phyloP scores from a whole-genome alignment of 2,113 vertebrate genomes.

The Ptilonorhynchus violaceus region DNA sequence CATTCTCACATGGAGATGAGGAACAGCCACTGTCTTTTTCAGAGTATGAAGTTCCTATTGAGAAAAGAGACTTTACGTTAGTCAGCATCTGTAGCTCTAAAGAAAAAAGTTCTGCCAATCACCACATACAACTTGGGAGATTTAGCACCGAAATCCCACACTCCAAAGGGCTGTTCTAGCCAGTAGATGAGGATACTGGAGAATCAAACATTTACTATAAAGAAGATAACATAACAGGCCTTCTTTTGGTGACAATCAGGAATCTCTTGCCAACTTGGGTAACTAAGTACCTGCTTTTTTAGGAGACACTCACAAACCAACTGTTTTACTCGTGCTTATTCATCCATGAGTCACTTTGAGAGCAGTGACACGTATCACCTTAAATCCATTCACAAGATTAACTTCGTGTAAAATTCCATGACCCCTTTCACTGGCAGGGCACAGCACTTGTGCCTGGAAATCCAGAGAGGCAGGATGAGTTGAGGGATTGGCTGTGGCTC shows the following conservation, averaged over 20 bases:
- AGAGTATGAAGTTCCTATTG: slow-evolving; percentile 69
- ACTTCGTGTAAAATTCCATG: neutral
- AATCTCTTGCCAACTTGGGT: neutral
- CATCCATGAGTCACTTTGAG: neutral
- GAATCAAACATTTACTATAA: neutral
- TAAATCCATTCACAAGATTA: neutral
- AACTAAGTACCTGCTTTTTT: neutral
- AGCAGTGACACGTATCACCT: neutral
- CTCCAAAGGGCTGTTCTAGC: neutral
- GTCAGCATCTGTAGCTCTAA: neutral
- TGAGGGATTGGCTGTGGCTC: neutral
- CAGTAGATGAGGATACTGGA: neutral
- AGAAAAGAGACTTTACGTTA: neutral
- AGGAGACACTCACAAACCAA: neutral
- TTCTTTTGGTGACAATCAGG: neutral
- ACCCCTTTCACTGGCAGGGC: neutral
- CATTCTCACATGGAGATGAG: slow-evolving; percentile 80
- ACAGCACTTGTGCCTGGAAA: neutral
- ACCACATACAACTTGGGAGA: fast-evolving
- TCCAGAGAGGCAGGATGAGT: neutral
- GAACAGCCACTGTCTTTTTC: slow-evolving; percentile 73
- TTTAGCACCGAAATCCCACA: neutral
- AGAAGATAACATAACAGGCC: neutral
- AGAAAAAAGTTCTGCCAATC: neutral
- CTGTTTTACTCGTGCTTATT: neutral